These are phyloP conservation scores for Thunnus thynnus DNA, from an alignment of 2,113 vertebrate genomes.

Conservation along the genomic window DNA sequence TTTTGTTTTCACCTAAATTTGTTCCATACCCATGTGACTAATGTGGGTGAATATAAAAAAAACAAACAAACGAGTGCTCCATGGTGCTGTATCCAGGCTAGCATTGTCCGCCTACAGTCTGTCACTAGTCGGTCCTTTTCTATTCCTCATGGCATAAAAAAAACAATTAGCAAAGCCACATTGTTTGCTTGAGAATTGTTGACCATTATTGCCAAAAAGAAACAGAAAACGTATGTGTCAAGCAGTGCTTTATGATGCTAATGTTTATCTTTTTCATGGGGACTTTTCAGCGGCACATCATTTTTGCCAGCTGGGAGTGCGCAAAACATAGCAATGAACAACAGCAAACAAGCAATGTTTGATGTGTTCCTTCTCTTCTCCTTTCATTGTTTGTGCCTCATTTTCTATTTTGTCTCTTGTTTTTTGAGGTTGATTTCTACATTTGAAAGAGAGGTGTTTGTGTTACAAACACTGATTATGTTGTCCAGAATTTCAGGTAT, in stretches of 20 bases:
- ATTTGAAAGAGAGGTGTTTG: slow-evolving; percentile 28
- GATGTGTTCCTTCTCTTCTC: slow-evolving; percentile 56
- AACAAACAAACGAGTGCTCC: slow-evolving; percentile 49
- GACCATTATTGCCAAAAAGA: slow-evolving; percentile 52
- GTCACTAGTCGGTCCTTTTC: slow-evolving; percentile 63
- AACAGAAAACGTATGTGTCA: slow-evolving; percentile 45
- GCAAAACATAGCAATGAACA: slow-evolving; percentile 43
- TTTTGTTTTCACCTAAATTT: slow-evolving; percentile 50
- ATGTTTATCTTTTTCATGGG: slow-evolving; percentile 39
- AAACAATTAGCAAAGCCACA: slow-evolving; percentile 63
- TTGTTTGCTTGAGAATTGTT: slow-evolving; percentile 45
- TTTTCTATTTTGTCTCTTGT: slow-evolving; percentile 33
- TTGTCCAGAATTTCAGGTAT: slow-evolving; percentile 45
- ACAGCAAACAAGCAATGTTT: slow-evolving; percentile 51
- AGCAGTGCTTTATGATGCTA: slow-evolving; percentile 55
- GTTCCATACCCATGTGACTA: slow-evolving; percentile 62
- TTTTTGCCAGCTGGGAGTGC: slow-evolving; percentile 44
- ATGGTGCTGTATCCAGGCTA: slow-evolving; percentile 50
- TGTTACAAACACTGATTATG: slow-evolving; percentile 53
- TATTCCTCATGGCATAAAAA: slow-evolving; percentile 56
- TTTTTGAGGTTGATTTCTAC: slow-evolving; percentile 9
- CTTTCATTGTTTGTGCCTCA: slow-evolving; percentile 18
- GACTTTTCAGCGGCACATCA: slow-evolving; percentile 39
- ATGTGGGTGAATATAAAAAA: slow-evolving; percentile 69
- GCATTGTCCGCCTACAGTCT: slow-evolving; percentile 76